Evolutionary conservation across 1,140 invertebrate genomes (phyloP).

Genomic region (Bombyx mandarina): DNA sequence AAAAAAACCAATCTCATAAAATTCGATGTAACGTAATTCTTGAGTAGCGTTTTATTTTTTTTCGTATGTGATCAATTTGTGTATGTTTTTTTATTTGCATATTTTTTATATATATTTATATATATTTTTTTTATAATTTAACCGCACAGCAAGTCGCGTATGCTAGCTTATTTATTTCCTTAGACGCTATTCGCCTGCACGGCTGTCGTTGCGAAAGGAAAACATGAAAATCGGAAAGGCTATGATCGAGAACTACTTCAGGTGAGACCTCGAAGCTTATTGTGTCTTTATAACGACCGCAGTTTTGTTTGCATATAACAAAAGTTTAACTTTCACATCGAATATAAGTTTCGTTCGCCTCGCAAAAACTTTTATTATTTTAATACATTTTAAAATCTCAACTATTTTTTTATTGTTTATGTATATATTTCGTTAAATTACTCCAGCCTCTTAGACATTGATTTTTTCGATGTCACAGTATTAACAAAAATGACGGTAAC

Average conservation of each 20-base stretch:
- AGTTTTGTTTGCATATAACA: not conserved
- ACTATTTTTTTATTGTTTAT: no score
- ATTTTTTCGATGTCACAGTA: no score
- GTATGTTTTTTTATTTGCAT: conserved; percentile 16
- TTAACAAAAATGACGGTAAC: no score
- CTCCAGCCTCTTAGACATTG: no score
- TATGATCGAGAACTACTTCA: conserved; percentile 82
- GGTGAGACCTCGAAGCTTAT: conserved; percentile 67
- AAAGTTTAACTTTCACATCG: no score
- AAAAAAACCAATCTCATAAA: no score
- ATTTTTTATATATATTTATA: conserved; percentile 7
- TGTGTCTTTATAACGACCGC: conserved; percentile 3
- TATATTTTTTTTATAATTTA: conserved; percentile 24
- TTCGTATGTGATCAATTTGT: conserved; percentile 15
- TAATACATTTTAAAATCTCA: no score
- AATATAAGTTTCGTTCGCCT: no score
- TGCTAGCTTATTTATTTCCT: conserved; percentile 70
- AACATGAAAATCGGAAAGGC: conserved; percentile 80
- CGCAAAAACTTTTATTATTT: no score
- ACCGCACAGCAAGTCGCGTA: conserved; percentile 38
- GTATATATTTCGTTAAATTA: no score
- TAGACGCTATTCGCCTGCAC: conserved; percentile 85
- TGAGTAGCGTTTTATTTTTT: no score
- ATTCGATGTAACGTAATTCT: no score
- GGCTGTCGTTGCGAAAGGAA: conserved; percentile 83